phyloP scores from a whole-genome alignment of 2,113 vertebrate genomes.

The Ammodytes marinus region DNA sequence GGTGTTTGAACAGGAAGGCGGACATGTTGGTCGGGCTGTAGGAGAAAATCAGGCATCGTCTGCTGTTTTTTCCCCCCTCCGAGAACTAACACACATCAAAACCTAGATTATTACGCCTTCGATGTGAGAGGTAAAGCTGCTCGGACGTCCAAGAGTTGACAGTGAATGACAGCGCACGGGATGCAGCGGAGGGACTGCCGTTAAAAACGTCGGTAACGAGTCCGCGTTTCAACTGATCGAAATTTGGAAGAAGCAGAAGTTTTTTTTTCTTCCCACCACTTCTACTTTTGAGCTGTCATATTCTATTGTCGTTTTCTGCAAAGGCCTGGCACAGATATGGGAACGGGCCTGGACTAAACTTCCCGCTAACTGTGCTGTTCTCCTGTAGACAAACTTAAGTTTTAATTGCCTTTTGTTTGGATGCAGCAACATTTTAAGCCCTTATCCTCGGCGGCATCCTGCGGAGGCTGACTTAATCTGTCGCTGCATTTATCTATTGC shows the following conservation, averaged over 20 bases:
- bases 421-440: constrained; percentile 77
- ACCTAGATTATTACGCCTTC: constrained; percentile 1
- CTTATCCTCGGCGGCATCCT: constrained; percentile 78
- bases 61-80: constrained; percentile 61
- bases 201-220: constrained; percentile 60
- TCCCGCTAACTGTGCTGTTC: constrained; percentile 21
- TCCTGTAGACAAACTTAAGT: constrained; percentile 32
- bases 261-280: constrained; percentile 79
- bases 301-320: constrained; percentile 69
- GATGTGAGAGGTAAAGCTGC: constrained; percentile 3
- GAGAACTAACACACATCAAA: constrained; percentile 56
- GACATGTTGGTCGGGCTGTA: constrained; percentile 90
- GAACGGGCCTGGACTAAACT: constrained; percentile 69
- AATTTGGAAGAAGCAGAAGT: constrained; percentile 86
- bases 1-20: constrained; percentile 95
- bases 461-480: constrained; percentile 81
- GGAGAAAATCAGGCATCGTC: constrained; percentile 82
- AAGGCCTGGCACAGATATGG: constrained; percentile 62
- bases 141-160: constrained; percentile 9
- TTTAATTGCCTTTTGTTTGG: constrained; percentile 73
- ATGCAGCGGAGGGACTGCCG: constrained; percentile 39
- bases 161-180: constrained; percentile 51
- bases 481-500: constrained; percentile 74
- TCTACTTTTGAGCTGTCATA: constrained; percentile 88
- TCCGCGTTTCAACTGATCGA: constrained; percentile 75